Evolutionary conservation across 2,113 vertebrate genomes (phyloP).

Genomic region (Platanista minor): DNA sequence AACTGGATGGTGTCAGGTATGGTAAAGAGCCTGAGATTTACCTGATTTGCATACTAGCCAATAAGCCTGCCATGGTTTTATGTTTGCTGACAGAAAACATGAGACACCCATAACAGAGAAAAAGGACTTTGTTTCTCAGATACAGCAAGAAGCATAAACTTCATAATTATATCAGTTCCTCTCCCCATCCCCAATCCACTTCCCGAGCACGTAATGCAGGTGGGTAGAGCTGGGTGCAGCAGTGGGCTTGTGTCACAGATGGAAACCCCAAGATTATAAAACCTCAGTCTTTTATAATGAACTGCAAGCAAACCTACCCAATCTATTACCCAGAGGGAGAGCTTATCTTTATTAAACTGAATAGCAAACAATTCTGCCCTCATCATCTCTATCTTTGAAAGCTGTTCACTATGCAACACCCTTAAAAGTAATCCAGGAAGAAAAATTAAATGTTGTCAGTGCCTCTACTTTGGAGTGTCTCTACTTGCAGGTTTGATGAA

Average conservation of each 20-base stretch:
- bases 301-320: not conserved
- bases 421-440: not conserved
- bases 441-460: not conserved
- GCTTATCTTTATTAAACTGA: not conserved
- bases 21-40: not conserved
- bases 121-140: not conserved
- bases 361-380: not conserved
- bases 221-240: not conserved
- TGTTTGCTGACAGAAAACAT: not conserved
- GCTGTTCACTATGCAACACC: not conserved
- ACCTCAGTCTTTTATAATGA: not conserved
- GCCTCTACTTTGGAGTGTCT: not conserved
- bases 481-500: not conserved
- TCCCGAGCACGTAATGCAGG: rapidly evolving
- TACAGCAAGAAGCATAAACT: not conserved
- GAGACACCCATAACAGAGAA: not conserved
- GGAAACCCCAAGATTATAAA: not conserved
- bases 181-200: not conserved
- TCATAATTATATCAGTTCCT: not conserved
- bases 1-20: not conserved
- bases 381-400: not conserved
- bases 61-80: not conserved
- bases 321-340: not conserved
- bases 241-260: not conserved
- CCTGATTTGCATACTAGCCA: not conserved